These are phyloP conservation scores for Atta texana DNA, from an alignment of 1,140 invertebrate genomes.

Conservation along the genomic window DNA sequence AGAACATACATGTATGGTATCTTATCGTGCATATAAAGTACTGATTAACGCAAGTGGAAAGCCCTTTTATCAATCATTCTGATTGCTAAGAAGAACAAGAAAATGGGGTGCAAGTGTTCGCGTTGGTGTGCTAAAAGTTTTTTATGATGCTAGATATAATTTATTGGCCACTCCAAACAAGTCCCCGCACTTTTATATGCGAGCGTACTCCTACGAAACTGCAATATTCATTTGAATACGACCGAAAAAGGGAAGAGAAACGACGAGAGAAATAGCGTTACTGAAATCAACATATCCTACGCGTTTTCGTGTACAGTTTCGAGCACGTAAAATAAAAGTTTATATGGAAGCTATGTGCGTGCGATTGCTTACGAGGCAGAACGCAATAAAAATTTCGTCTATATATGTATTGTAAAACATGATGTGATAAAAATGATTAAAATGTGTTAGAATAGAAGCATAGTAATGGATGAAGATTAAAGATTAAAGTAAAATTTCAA, in stretches of 20 bases:
- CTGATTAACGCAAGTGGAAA: constrained; percentile 19
- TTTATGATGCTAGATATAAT: constrained; percentile 70
- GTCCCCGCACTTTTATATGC: constrained; percentile 65
- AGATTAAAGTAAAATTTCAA: neutral
- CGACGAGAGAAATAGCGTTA: constrained; percentile 27
- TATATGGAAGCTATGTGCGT: neutral
- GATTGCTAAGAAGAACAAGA: constrained; percentile 46
- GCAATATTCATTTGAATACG: constrained; percentile 76
- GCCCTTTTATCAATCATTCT: constrained; percentile 11
- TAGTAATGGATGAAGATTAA: too few relatives aligned
- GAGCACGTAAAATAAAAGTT: constrained; percentile 42
- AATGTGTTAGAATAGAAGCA: neutral
- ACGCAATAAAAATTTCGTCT: constrained; percentile 29
- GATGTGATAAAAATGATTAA: neutral
- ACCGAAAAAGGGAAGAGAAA: constrained; percentile 41
- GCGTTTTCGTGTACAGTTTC: constrained; percentile 32
- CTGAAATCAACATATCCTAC: constrained; percentile 63
- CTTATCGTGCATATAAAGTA: constrained; percentile 4
- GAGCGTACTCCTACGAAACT: constrained; percentile 57
- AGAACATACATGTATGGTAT: neutral
- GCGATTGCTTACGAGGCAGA: constrained; percentile 13
- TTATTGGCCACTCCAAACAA: constrained; percentile 69
- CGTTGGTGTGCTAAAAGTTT: constrained; percentile 69
- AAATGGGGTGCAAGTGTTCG: neutral
- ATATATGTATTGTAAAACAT: neutral